Conservation (phyloP, 2,113 vertebrate genomes). For the Haplochromis burtoni region DNA sequence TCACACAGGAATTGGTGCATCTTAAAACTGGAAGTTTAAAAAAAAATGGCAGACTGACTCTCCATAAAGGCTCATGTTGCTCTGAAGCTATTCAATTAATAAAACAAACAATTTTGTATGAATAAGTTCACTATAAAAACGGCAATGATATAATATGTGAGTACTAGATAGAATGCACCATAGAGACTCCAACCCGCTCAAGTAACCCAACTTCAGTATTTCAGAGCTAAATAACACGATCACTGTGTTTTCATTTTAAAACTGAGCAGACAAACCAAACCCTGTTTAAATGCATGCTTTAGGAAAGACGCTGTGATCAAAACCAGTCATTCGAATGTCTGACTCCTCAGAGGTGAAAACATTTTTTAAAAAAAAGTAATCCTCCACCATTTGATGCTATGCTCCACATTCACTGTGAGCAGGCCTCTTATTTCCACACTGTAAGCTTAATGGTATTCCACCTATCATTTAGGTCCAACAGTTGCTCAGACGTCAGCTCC, state of each 20-base stretch:
- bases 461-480: conserved; percentile 2
- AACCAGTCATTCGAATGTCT: not conserved
- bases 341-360: not conserved
- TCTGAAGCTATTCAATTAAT: not conserved
- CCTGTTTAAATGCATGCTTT: not conserved
- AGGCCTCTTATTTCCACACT: conserved; percentile 14
- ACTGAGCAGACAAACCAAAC: not conserved
- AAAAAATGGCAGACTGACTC: not conserved
- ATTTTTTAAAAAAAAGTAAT: not conserved
- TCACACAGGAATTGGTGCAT: not conserved
- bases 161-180: too few species aligned
- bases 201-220: not conserved
- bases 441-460: conserved; percentile 26
- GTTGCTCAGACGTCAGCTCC: conserved; percentile 29
- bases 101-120: not conserved
- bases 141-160: not conserved
- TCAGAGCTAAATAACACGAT: not conserved
- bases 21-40: not conserved
- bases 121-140: not conserved
- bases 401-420: not conserved
- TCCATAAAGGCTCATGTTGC: not conserved
- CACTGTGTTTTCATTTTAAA: not conserved
- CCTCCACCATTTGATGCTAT: not conserved
- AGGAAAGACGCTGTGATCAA: not conserved
- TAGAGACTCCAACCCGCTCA: not conserved